Conservation (phyloP, 2,113 vertebrate species). For the Damaliscus lunatus region DNA sequence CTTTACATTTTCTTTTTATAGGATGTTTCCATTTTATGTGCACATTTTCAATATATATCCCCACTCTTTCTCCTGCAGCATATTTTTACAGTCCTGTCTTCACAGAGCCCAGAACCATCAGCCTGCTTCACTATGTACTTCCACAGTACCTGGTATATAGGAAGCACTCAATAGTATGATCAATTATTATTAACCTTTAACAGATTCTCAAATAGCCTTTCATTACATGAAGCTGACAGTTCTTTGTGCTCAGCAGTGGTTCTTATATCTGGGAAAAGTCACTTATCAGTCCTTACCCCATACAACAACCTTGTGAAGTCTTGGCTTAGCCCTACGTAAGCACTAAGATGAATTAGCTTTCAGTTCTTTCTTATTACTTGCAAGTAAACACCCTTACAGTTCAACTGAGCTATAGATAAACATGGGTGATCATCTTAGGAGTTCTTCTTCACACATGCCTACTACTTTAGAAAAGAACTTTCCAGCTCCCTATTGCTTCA, state of each 20-base stretch:
- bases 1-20: background rate
- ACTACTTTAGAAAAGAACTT: background rate
- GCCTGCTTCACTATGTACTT: accelerated
- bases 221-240: too few species aligned
- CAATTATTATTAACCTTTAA: background rate
- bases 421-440: background rate
- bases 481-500: background rate
- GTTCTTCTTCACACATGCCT: background rate
- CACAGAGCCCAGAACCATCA: background rate
- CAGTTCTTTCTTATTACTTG: background rate
- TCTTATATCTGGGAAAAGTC: background rate
- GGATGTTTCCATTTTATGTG: background rate
- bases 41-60: background rate
- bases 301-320: background rate
- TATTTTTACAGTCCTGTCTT: background rate
- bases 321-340: background rate
- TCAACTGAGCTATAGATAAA: background rate
- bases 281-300: background rate
- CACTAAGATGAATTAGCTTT: background rate
- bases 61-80: background rate
- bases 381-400: background rate
- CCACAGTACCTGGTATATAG: too few species aligned
- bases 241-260: background rate
- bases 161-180: too few species aligned
- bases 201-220: background rate